Evolutionary conservation across 2,797 vertebrate genomes (phyloP).

Genomic region (Neoniphon sammara): DNA sequence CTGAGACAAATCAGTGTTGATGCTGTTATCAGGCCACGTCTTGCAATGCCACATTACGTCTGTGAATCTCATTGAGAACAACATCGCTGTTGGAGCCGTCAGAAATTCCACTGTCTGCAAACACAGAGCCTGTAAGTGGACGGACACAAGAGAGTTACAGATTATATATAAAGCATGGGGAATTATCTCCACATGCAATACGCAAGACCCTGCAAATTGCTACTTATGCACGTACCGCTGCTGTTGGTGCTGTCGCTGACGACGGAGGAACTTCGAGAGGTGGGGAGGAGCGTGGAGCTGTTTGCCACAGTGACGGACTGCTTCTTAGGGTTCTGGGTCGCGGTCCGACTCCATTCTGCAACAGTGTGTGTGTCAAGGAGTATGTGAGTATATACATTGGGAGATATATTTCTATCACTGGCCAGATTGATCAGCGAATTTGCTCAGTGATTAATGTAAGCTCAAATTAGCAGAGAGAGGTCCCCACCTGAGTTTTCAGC

Average conservation of each 20-base stretch:
- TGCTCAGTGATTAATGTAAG: neutral
- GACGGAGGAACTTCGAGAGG: conserved; percentile 85
- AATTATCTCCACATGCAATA: neutral
- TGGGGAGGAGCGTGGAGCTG: conserved; percentile 79
- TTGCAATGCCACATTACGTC: conserved; percentile 16
- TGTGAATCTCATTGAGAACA: conserved; percentile 72
- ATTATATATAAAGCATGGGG: neutral
- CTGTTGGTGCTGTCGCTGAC: conserved; percentile 84
- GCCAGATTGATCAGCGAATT: neutral
- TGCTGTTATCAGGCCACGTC: neutral
- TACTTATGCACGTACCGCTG: conserved; percentile 48
- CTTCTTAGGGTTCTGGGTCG: conserved; percentile 87
- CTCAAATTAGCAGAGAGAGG: neutral
- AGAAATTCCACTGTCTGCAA: conserved; percentile 68
- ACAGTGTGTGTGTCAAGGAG: neutral
- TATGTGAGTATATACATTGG: neutral
- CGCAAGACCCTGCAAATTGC: neutral
- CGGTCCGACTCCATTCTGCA: conserved; percentile 93
- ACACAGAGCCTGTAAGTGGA: conserved; percentile 61
- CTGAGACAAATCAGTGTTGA: neutral
- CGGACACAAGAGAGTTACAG: neutral
- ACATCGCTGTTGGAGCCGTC: conserved; percentile 68
- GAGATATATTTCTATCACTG: neutral
- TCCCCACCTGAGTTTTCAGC: conserved; percentile 93
- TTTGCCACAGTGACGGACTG: conserved; percentile 78